Evolutionary conservation across 2,113 vertebrate species (phyloP), one percentile per base, ranked within the genome.

Genomic region (Ptychochromis oligacanthus): DNA sequence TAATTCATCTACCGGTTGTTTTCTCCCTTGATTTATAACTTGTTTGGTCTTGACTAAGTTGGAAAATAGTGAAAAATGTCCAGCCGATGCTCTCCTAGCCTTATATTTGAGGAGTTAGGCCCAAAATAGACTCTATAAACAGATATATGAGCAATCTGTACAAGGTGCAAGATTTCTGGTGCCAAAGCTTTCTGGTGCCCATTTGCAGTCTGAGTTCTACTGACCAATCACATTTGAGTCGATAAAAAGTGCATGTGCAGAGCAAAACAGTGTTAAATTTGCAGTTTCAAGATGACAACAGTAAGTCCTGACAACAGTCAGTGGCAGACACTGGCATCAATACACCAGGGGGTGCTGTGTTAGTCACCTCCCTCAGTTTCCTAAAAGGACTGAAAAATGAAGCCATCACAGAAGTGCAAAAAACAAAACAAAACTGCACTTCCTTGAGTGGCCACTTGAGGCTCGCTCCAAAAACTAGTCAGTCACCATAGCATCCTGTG

Each of bases 21-120:
- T 70, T 28, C 24, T 49, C 7, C 36, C 4, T 36, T 70, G 20
- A 49, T 18, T 70, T 28, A 49, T 49, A 12, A 12, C 64, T 49
- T 49, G 15, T 20, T 28, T 31, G 0, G 17, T 49, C 14, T 5
- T 49, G 46, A 17, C 1, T 49, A 49, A 49, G 15, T 17, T 49
- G 14, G 46, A 46, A 46, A 49, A 49, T 17, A 6, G 46, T 5
- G 15, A 52, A 18, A 52, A 52, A 18, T 52, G 49, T 18, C 15
- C 46, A 49, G 6, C 5, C 46, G 6, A 52, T 7, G 5, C 13
- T 52, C 65, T 52, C 65, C 10, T 31, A 31, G 43, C 65, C 28
- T 72, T 43, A n/a, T 43, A 52, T 31, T 28, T 13, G 10, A 2
- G 26, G 52, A 5, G 10, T 0, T 31, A 13, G 28, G 43, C 24